Base-by-base conservation (phyloP, 2,888 invertebrate species). In the Idaea biselata region DNA sequence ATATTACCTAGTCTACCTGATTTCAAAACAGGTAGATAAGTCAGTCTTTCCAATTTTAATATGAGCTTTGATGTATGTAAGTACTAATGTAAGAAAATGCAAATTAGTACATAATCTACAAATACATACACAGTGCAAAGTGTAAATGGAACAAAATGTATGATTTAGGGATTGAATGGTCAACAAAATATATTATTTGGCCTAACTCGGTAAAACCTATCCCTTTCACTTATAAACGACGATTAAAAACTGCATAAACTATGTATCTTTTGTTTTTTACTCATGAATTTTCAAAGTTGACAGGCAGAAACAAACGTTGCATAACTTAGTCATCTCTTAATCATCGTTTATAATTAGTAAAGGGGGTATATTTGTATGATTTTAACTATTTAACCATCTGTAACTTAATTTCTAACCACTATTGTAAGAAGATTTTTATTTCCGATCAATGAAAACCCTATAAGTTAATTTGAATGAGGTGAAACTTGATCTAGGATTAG, bases 401-500 rank as follows among this genome's bases (percentile, higher is more conserved):
- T 44, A 44, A 11, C 44, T 44, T 44, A 44, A 44, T 44, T 44
- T 32, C 32, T 32, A 32, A 32, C 11, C 32, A 44, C 44, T 44
- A 44, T 44, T 44, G 44, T 44, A 44, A 44, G 44, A 44, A 8
- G 6, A 44, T 14, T 14, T 44, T 11, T 11, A 44, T 44, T 11
- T 44, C 7, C 44, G 44, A 44, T 44, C 11, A 11, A 7, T 44
- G 44, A 44, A 11, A 44, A 0, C 44, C 44, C 44, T 44, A 44
- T 14, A 44, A 11, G 14, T 44, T 44, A 11, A 44, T 0, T 44
- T 8, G 3, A 44, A 44, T 11, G 44, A 14, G 11, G 14, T 3
- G 1, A 59, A 60, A 61, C 63, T 62, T 44, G 58, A 56, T 64
- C 64, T 63, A 32, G 61, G 67, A 65, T 70, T 96, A 99, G 74